Evolutionary conservation across 2,888 invertebrate genomes (phyloP), one percentile per base, ranked within the genome.

Genomic region (Taphrorychus bicolor): DNA sequence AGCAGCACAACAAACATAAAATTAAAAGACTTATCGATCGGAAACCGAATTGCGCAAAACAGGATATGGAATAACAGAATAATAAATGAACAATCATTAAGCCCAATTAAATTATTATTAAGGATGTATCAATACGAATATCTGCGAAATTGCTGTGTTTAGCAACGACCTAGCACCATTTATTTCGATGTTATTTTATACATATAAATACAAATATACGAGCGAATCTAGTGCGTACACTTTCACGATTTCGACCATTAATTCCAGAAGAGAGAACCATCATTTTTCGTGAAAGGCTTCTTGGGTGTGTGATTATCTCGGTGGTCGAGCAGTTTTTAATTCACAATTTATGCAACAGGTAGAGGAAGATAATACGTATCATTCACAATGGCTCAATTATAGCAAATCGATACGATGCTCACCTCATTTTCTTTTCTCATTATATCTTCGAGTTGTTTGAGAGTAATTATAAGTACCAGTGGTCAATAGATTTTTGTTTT

Each of bases 191-290:
- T 19, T 2, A 19, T 51, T 51, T 51, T 4, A 21, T n/a, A 17
- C 51, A 19, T n/a, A 21, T n/a, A n/a, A n/a, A 32, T 17, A 7
- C 45, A 7, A 45, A 14, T 45, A n/a, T n/a, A 45, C 7, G 7
- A 17, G 48, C 16, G 48, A 17, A 48, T 21, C 22, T 51, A 42
- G 52, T 62, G 41, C 56, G 17, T 42, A 61, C 5, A 32, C 62
- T 62, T 62, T 62, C 62, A 62, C 62, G 53, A 54, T 54, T 62
- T 62, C 54, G 51, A 21, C 18, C 24, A 45, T 62, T 62, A 62
- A 62, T 45, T 45, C 9, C 16, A 48, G 52, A 53, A n/a, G 53
- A 60, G 60, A 52, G 60, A 60, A 53, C 23, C 52, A 53, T 40
- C 52, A 32, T 60, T 60, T 60, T 59, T 60, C 19, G 60, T 60